A percentile compares a stretch with the other conserved stretches of the same genome.
Evolutionary conservation across 2,797 vertebrate species (phyloP).

Genomic region (Sebastes hubbsi): DNA sequence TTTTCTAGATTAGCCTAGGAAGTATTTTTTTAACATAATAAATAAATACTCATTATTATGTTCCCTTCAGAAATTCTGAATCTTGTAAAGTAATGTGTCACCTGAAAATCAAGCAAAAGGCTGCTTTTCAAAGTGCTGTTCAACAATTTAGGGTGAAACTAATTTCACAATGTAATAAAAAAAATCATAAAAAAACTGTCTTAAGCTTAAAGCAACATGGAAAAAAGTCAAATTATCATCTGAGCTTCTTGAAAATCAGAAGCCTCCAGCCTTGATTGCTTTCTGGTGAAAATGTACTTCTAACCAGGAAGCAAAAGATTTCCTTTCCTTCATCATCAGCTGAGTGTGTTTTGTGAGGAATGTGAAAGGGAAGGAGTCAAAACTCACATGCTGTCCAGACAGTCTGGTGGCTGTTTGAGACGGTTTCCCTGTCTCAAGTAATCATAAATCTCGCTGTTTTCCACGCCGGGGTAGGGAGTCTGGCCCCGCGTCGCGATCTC

Average conservation of each 20-base stretch:
- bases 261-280: not conserved
- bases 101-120: not conserved
- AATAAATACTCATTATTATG: no score
- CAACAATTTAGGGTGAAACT: not conserved
- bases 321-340: not conserved
- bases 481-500: slow-evolving; percentile 93
- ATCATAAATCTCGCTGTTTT: slow-evolving; percentile 96
- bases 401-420: slow-evolving; percentile 92
- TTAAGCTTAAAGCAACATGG: not conserved
- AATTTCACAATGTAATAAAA: not conserved
- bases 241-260: not conserved
- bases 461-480: slow-evolving; percentile 92
- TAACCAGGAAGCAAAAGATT: not conserved
- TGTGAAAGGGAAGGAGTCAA: not conserved
- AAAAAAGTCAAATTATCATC: not conserved
- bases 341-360: slow-evolving; percentile 3
- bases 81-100: not conserved
- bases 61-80: not conserved
- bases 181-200: not conserved
- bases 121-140: not conserved
- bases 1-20: no score
- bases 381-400: slow-evolving; percentile 91
- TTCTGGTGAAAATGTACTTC: not conserved
- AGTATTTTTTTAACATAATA: no score
- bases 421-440: slow-evolving; percentile 92